Evolutionary conservation across 1,140 invertebrate genomes (phyloP).

Genomic region (Drosophila sulfurigaster): DNA sequence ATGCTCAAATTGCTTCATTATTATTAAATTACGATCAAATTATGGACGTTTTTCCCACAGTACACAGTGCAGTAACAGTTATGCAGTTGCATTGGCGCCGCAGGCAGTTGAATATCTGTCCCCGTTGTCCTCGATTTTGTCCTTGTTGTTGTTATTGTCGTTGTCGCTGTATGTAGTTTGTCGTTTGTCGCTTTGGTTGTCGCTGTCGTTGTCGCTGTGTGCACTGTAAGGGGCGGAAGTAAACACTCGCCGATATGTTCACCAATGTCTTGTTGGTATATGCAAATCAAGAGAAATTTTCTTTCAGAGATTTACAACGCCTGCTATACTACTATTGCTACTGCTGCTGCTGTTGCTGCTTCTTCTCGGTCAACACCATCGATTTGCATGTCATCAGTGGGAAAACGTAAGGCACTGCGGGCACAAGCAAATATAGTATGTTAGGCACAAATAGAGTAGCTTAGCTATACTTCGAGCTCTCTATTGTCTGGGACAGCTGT

Average conservation of each 20-base stretch:
- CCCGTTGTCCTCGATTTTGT: slow-evolving; percentile 3
- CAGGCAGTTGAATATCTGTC: slow-evolving; percentile 29
- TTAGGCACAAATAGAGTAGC: slow-evolving; percentile 18
- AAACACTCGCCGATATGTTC: slow-evolving; percentile 41
- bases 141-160: neutral
- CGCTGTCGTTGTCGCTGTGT: neutral
- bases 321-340: neutral
- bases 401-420: neutral
- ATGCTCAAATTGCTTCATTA: too few relatives aligned
- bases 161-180: neutral
- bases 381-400: slow-evolving; percentile 38
- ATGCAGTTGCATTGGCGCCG: slow-evolving; percentile 25
- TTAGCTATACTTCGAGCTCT: slow-evolving; percentile 14
- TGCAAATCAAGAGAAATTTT: slow-evolving; percentile 65
- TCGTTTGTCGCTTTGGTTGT: neutral
- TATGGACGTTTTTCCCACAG: too few relatives aligned
- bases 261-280: slow-evolving; percentile 43
- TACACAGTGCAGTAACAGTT: slow-evolving; percentile 14
- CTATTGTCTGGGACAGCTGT: slow-evolving; percentile 16
- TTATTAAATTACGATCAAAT: too few relatives aligned
- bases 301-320: slow-evolving; percentile 32
- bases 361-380: slow-evolving; percentile 36
- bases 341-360: neutral
- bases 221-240: slow-evolving; percentile 29
- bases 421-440: slow-evolving; percentile 38